These are phyloP conservation scores for Cheirogaleus medius DNA, from an alignment of 2,113 vertebrate species.

Conservation along the genomic window DNA sequence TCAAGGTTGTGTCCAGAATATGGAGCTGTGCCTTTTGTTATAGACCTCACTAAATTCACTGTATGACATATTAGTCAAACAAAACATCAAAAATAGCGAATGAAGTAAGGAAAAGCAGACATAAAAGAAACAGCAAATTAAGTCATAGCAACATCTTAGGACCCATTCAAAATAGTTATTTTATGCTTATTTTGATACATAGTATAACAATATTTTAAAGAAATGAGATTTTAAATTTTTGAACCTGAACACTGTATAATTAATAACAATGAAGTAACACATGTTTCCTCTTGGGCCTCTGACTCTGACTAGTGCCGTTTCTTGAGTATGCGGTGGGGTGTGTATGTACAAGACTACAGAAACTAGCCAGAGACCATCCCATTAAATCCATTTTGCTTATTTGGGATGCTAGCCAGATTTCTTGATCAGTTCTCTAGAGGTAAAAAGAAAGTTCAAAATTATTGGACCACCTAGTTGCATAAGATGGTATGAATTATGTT, in stretches of 20 bases:
- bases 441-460: neutral
- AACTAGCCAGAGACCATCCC: neutral
- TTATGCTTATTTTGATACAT: conserved; percentile 13
- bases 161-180: neutral
- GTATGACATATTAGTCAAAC: conserved; percentile 3
- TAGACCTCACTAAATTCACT: neutral
- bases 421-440: neutral
- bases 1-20: neutral
- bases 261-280: neutral
- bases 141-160: neutral
- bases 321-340: neutral
- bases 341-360: neutral
- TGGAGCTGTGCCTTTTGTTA: conserved; percentile 15
- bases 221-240: neutral
- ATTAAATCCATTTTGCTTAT: neutral
- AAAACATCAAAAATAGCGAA: conserved; percentile 17
- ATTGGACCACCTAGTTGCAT: neutral
- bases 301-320: neutral
- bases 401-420: conserved; percentile 57
- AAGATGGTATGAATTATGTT: conserved; percentile 41
- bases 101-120: neutral
- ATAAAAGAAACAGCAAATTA: conserved; percentile 5
- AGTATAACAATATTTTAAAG: neutral
- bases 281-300: neutral
- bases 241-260: neutral